phyloP scores from a whole-genome alignment of 2,888 invertebrate species.

The Apamea epomidion region DNA sequence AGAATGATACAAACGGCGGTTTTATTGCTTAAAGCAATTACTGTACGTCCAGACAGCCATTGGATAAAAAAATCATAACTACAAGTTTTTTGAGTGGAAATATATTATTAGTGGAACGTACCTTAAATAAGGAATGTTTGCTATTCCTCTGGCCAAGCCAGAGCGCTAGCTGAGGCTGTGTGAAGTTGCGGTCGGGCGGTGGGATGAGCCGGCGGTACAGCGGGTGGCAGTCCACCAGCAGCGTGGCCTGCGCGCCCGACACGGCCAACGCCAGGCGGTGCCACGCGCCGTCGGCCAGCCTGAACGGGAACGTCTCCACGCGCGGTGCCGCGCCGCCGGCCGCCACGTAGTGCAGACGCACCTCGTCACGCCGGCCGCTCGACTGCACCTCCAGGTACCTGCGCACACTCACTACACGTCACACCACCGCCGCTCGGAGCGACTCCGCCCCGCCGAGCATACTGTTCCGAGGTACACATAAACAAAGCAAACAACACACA shows the following conservation, averaged over 20 bases:
- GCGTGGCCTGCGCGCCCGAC: conserved; percentile 95
- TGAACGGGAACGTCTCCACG: conserved; percentile 96
- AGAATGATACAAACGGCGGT: neutral
- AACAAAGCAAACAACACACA: conserved; percentile 89
- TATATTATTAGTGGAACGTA: conserved; percentile 74
- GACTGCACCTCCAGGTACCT: conserved; percentile 98
- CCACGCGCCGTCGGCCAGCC: conserved; percentile 96
- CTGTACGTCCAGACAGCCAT: neutral
- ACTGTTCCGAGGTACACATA: conserved; percentile 91
- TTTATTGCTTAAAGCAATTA: neutral
- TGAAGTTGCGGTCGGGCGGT: conserved; percentile 94
- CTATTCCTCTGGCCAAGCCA: conserved; percentile 97
- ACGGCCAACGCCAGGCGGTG: conserved; percentile 96
- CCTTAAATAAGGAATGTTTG: conserved; percentile 97
- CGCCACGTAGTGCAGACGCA: conserved; percentile 95
- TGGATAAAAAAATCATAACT: neutral
- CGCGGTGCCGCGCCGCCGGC: conserved; percentile 91
- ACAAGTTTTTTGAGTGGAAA: neutral
- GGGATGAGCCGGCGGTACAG: conserved; percentile 95
- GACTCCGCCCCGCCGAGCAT: conserved; percentile 80
- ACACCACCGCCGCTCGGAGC: conserved; percentile 71
- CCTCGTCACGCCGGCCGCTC: conserved; percentile 96
- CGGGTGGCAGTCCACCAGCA: conserved; percentile 96
- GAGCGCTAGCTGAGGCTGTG: conserved; percentile 93
- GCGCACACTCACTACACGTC: conserved; percentile 77